Conservation (phyloP, 2,888 invertebrate species). For the Dilophus febrilis region DNA sequence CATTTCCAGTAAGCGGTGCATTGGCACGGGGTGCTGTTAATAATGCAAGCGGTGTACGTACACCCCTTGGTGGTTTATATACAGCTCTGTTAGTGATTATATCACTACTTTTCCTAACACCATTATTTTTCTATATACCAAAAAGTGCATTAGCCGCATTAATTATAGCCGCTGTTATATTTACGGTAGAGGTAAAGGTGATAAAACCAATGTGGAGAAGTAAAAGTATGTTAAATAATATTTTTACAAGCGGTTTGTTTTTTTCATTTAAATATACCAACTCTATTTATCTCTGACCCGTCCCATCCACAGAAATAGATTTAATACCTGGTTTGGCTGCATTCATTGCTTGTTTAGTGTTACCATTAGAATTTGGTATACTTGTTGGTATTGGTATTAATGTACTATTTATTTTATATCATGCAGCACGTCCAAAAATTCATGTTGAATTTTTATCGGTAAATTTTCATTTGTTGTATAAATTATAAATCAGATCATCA, state of each 20-base stretch:
- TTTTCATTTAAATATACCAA: background rate
- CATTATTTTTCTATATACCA: slow-evolving; percentile 74
- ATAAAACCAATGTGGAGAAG: slow-evolving; percentile 78
- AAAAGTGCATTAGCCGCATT: slow-evolving; percentile 75
- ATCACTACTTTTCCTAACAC: slow-evolving; percentile 72
- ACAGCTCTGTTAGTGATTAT: slow-evolving; percentile 69
- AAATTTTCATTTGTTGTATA: slow-evolving; percentile 21
- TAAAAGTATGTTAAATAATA: slow-evolving; percentile 46
- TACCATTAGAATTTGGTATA: slow-evolving; percentile 78
- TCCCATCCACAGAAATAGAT: slow-evolving; percentile 72
- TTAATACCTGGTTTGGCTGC: slow-evolving; percentile 71
- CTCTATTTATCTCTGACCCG: background rate
- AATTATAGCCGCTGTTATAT: slow-evolving; percentile 81
- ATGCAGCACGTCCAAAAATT: slow-evolving; percentile 74
- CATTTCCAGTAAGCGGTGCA: slow-evolving; percentile 67
- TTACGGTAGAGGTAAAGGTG: slow-evolving; percentile 80
- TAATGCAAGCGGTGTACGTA: slow-evolving; percentile 75
- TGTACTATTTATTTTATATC: slow-evolving; percentile 69
- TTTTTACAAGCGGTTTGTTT: background rate
- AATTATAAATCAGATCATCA: too few relatives aligned
- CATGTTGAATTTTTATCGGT: slow-evolving; percentile 60
- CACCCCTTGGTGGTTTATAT: slow-evolving; percentile 67
- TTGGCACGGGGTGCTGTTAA: slow-evolving; percentile 76
- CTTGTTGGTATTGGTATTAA: slow-evolving; percentile 68
- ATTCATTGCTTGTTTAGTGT: slow-evolving; percentile 65